Evolutionary conservation across 2,113 vertebrate genomes (phyloP).

Genomic region (Leptocoma aspasia): DNA sequence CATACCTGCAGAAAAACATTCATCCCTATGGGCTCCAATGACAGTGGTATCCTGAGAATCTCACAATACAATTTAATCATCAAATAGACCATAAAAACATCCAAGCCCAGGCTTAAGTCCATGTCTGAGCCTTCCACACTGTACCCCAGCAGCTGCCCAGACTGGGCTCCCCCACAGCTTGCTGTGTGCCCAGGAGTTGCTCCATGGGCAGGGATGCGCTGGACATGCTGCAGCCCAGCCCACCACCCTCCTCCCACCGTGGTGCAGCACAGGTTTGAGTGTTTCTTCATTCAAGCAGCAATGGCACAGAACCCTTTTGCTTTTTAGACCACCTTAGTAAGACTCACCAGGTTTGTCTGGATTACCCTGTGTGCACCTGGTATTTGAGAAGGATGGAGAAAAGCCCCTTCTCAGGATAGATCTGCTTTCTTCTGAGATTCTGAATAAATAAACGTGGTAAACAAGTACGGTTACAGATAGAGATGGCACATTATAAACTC

Average conservation of each 20-base stretch:
- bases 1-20: neutral
- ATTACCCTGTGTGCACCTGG: neutral
- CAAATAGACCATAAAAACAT: neutral
- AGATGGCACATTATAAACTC: neutral
- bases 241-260: neutral
- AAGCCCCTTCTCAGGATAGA: neutral
- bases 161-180: neutral
- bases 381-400: neutral
- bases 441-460: neutral
- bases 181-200: no score
- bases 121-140: neutral
- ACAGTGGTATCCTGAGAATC: neutral
- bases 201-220: fast-evolving
- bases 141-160: neutral
- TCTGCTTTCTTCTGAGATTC: neutral
- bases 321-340: neutral
- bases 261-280: neutral
- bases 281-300: neutral
- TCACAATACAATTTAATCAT: neutral
- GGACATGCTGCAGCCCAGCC: neutral
- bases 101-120: no score
- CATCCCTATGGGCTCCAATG: neutral
- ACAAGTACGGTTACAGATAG: neutral
- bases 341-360: neutral
- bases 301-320: neutral